Conservation (phyloP, 2,113 vertebrate genomes). For the Sialia sialis region DNA sequence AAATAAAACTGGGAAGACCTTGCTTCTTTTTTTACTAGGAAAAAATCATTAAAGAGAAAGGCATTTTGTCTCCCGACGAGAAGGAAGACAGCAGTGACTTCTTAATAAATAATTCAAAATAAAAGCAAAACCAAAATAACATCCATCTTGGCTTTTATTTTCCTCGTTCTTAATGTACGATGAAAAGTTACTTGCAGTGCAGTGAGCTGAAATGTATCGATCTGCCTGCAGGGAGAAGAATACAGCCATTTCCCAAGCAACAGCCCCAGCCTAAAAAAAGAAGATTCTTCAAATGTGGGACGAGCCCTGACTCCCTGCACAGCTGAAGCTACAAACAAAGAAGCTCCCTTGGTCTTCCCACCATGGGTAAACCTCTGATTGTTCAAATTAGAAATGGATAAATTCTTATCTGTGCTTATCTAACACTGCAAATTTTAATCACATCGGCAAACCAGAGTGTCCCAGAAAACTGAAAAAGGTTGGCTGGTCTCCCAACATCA, state of each 20-base stretch:
- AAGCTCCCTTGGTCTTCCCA: background rate
- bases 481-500: background rate
- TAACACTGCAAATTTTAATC: background rate
- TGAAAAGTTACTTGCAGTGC: slow-evolving; percentile 37
- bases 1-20: background rate
- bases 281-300: background rate
- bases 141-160: slow-evolving; percentile 55
- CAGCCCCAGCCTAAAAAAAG: background rate
- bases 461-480: background rate
- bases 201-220: slow-evolving; percentile 35
- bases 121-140: slow-evolving; percentile 48
- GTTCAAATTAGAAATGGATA: background rate
- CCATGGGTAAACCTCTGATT: background rate
- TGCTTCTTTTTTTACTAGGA: background rate
- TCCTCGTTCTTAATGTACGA: slow-evolving; percentile 18
- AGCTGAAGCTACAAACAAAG: background rate
- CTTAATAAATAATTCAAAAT: slow-evolving; percentile 59
- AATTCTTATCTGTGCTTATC: background rate
- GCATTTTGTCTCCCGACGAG: background rate
- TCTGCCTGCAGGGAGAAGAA: slow-evolving; percentile 35
- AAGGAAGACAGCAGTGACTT: slow-evolving; percentile 22
- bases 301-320: background rate
- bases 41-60: slow-evolving; percentile 16
- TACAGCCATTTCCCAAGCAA: slow-evolving; percentile 2
- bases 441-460: background rate